Percentiles rank a stretch among this genome's conserved stretches.
phyloP scores from a whole-genome alignment of 2,888 invertebrate species.

The Lissonota sp. region DNA sequence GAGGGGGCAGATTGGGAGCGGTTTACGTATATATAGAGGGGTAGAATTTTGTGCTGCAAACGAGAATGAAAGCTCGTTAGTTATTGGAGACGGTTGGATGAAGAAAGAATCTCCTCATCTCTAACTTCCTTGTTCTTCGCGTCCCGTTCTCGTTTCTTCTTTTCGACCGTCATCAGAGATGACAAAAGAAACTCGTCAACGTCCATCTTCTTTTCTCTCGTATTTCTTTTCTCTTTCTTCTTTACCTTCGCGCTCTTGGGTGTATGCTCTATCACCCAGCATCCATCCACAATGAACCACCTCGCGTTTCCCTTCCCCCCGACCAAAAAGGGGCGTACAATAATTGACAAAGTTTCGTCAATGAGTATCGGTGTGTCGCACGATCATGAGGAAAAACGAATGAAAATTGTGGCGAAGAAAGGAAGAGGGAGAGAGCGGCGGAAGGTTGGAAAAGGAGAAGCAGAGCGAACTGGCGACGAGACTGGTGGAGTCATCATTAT shows the following conservation, averaged over 20 bases:
- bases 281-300: neutral
- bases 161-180: slow-evolving; percentile 26
- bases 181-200: slow-evolving; percentile 59
- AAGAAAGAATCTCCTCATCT: slow-evolving; percentile 36
- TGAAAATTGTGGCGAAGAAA: slow-evolving; percentile 12
- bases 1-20: slow-evolving; percentile 24
- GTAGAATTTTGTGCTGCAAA: slow-evolving; percentile 46
- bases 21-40: neutral
- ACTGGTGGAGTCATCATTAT: slow-evolving; percentile 45
- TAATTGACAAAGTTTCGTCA: slow-evolving; percentile 21
- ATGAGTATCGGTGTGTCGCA: neutral
- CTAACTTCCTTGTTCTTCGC: slow-evolving; percentile 20
- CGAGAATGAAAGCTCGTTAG: slow-evolving; percentile 59
- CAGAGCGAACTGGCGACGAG: neutral
- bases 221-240: neutral
- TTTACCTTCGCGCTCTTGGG: neutral
- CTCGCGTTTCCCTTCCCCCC: neutral
- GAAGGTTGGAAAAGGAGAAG: slow-evolving; percentile 2
- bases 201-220: slow-evolving; percentile 22
- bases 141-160: slow-evolving; percentile 17
- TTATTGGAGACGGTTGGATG: slow-evolving; percentile 55
- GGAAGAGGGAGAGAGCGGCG: neutral
- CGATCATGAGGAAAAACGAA: neutral
- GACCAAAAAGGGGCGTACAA: neutral
- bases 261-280: neutral